phyloP scores from a whole-genome alignment of 2,797 vertebrate genomes.

The Urocyon cinereoargenteus region DNA sequence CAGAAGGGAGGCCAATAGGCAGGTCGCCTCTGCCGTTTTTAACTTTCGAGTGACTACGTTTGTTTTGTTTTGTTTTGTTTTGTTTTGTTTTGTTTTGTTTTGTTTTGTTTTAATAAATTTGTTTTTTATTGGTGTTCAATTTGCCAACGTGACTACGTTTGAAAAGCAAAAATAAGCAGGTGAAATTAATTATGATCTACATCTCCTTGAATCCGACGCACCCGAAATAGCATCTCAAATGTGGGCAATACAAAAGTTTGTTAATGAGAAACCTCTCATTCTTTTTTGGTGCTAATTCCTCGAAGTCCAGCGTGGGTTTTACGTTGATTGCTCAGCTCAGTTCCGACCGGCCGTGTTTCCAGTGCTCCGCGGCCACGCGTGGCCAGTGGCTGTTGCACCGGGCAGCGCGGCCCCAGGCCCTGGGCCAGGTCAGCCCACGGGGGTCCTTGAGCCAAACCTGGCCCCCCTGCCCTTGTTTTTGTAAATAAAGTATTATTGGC shows the following conservation, averaged over 20 bases:
- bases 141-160: not conserved
- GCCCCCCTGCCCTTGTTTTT: not conserved
- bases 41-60: not conserved
- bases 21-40: not conserved
- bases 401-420: not conserved
- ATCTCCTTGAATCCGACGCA: not conserved
- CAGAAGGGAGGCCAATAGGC: fast-evolving
- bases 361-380: not conserved
- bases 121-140: too few relatives aligned
- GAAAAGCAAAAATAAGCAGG: not conserved
- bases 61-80: not conserved
- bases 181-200: too few relatives aligned
- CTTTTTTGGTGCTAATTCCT: not conserved
- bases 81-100: too few relatives aligned
- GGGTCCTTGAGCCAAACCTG: not conserved
- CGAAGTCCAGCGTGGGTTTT: not conserved
- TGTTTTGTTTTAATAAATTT: too few relatives aligned
- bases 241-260: fast-evolving
- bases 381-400: not conserved
- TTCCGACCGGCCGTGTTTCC: fast-evolving
- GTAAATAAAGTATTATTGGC: not conserved
- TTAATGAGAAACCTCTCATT: not conserved
- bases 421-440: not conserved
- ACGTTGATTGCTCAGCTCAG: not conserved
- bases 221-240: not conserved